Evolutionary conservation across 2,888 invertebrate genomes (phyloP).

Genomic region (Dryococelus australis): DNA sequence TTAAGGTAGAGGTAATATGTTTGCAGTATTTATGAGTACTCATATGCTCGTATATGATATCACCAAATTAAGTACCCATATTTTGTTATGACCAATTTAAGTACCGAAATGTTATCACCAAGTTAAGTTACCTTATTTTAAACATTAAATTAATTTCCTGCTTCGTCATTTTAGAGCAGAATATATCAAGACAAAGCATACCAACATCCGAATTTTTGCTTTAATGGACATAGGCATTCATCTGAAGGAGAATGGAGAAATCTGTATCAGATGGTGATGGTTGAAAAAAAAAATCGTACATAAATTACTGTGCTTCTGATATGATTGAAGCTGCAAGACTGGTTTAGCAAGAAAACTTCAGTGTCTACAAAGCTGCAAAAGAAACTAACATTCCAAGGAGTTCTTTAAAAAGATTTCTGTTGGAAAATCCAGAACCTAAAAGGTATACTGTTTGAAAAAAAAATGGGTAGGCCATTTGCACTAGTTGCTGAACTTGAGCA

Average conservation of each 20-base stretch:
- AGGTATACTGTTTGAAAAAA: background rate
- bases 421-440: background rate
- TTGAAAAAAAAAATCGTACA: background rate
- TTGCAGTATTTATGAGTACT: background rate
- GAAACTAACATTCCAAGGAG: background rate
- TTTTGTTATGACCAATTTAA: no score
- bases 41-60: no score
- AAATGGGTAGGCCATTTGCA: conserved; percentile 18
- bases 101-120: no score
- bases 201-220: no score
- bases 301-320: background rate
- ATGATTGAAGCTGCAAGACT: background rate
- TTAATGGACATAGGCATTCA: no score
- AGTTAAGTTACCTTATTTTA: no score
- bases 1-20: background rate
- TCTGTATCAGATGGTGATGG: background rate
- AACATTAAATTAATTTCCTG: no score
- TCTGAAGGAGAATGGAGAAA: no score
- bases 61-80: background rate
- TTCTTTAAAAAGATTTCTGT: background rate
- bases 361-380: conserved; percentile 28
- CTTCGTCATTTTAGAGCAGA: no score
- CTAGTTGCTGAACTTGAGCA: background rate
- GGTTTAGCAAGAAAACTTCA: background rate
- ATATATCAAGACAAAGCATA: no score